phyloP scores from a whole-genome alignment of 2,797 vertebrate species.

The Myripristis jacobus region DNA sequence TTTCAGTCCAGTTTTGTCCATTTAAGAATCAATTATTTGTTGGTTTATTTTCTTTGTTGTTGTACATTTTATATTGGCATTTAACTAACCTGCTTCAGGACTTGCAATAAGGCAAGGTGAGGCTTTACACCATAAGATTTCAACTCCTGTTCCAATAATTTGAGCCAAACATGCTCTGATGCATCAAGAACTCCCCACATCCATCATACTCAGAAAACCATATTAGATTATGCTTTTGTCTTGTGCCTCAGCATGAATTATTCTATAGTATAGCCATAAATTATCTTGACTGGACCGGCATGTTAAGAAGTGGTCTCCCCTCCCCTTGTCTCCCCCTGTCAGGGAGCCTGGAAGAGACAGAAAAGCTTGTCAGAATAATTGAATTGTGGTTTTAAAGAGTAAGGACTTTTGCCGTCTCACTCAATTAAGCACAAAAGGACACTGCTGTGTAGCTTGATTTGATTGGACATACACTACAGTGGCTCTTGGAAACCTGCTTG shows the following conservation, averaged over 20 bases:
- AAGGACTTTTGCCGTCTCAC: conserved; percentile 65
- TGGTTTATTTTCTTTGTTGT: too few species aligned
- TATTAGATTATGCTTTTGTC: conserved; percentile 66
- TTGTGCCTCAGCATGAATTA: conserved; percentile 63
- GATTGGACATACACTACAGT: conserved; percentile 46
- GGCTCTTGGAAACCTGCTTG: not conserved
- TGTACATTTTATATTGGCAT: too few species aligned
- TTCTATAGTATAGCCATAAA: conserved; percentile 31
- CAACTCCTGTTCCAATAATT: conserved; percentile 14
- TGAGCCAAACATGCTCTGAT: conserved; percentile 27
- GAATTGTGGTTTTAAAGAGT: conserved; percentile 61
- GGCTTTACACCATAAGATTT: conserved; percentile 9
- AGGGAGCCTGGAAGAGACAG: conserved; percentile 38
- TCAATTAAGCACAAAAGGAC: conserved; percentile 68
- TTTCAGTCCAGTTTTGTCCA: too few species aligned
- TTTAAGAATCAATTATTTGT: too few species aligned
- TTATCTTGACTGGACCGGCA: conserved; percentile 35
- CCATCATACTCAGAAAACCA: conserved; percentile 52
- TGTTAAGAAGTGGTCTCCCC: conserved; percentile 18
- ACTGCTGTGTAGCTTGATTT: conserved; percentile 36
- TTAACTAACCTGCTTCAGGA: too few species aligned
- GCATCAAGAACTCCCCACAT: conserved; percentile 42
- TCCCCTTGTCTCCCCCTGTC: conserved; percentile 10
- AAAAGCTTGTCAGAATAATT: conserved; percentile 59
- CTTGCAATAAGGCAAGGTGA: not conserved